Evolutionary conservation across 1,140 invertebrate genomes (phyloP).

Genomic region (Ectropis grisescens): DNA sequence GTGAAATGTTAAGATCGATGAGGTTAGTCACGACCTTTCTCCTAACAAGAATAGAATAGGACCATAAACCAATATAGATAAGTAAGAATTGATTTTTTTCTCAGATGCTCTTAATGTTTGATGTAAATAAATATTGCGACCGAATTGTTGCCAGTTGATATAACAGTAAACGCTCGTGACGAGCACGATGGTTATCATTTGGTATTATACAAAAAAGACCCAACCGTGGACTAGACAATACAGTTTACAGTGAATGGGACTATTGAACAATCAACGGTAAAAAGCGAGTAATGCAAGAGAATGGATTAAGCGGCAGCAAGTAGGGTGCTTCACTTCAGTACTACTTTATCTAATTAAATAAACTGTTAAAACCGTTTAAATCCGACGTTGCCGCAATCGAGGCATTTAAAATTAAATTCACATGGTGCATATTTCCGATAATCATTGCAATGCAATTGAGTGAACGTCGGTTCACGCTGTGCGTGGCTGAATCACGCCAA

Average conservation of each 20-base stretch:
- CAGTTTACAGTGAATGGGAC: conserved; percentile 16
- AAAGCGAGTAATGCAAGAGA: conserved; percentile 17
- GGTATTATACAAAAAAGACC: conserved; percentile 26
- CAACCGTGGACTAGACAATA: conserved; percentile 22
- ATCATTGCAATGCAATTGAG: too few relatives aligned
- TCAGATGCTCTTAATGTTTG: conserved; percentile 12
- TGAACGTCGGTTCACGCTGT: too few relatives aligned
- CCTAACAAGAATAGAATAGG: conserved; percentile 10
- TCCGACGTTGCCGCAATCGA: too few relatives aligned
- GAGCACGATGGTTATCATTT: conserved; percentile 24
- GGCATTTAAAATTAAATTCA: too few relatives aligned
- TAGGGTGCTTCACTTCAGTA: too few relatives aligned
- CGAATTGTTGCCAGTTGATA: conserved; percentile 20
- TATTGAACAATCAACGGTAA: conserved; percentile 26
- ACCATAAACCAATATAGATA: conserved; percentile 19
- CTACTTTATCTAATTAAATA: too few relatives aligned
- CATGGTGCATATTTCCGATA: too few relatives aligned
- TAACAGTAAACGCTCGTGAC: conserved; percentile 31
- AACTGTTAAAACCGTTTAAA: too few relatives aligned
- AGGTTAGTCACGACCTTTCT: conserved; percentile 14
- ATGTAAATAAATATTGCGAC: conserved; percentile 19
- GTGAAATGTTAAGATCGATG: not conserved
- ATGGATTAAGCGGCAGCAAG: conserved; percentile 13
- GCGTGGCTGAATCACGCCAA: too few relatives aligned
- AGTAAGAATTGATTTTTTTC: conserved; percentile 12